Evolutionary conservation across 1,140 invertebrate genomes (phyloP), one percentile per base, ranked within the genome.

Genomic region (Aradophagus sp.): DNA sequence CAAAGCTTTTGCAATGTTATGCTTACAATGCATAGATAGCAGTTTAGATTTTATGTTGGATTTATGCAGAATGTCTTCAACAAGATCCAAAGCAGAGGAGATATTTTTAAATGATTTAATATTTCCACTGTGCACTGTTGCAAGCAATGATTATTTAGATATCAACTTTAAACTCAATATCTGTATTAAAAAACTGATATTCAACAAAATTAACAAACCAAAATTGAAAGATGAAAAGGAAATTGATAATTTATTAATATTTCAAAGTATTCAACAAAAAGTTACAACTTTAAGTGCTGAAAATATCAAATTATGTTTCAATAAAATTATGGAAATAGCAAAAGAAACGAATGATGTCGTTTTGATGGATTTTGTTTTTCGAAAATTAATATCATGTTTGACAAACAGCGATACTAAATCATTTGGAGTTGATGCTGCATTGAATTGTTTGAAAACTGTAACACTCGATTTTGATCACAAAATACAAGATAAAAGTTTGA

Each of bases 381-480:
- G 80, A 65, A 63, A 77, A 39, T 58, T 84, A 8, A 13, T 79
- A 7, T 53, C 74, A 1, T 78, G 53, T 26, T 42, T 75, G 11
- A 72, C 31, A 44, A 32, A 55, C 11, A 16, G 6, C 0, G 5
- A 76, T 15, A 42, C 39, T 39, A 27, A 75, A 58, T 62, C 69
- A 41, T 45, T 55, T 23, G 75, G 79, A 10, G 45, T 80, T 0
- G 70, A 50, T 38, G 4, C 15, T 44, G 29, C 79, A 5, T 44
- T 79, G 1, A 39, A 75, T 19, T 16, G 67, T 45, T 42, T 80
- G 20, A 36, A 44, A 45, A 53, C 80, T 13, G 5, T 77, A 14
- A 61, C 52, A 12, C 73, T 80, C 20, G 66, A 82, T 63, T 82
- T 82, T 55, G 50, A 79, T 12, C 67, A 83, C 58, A 59, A 65